A percentile compares a stretch with the other conserved stretches of the same genome.
Conservation (phyloP, 2,888 invertebrate species). For the Eucriotettix oculatus region DNA sequence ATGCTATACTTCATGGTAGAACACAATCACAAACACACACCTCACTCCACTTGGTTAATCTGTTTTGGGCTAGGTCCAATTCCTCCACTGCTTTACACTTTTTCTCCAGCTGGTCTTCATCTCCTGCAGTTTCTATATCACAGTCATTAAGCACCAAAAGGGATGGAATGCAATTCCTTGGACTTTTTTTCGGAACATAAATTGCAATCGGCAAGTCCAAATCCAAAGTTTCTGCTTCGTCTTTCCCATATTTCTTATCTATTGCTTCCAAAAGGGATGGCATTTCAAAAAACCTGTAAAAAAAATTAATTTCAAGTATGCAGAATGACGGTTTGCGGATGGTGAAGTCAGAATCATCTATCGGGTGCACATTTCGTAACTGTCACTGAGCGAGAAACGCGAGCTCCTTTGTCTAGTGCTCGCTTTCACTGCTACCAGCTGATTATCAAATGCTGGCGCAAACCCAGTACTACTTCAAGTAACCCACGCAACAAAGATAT, state of each 20-base stretch:
- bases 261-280: conserved; percentile 80
- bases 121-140: conserved; percentile 79
- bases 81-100: conserved; percentile 85
- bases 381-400: too few species aligned
- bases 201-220: conserved; percentile 53
- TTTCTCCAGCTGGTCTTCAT: conserved; percentile 57
- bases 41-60: conserved; percentile 73
- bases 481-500: too few species aligned
- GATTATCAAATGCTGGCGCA: too few species aligned
- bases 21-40: conserved; percentile 27
- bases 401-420: too few species aligned
- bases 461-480: too few species aligned
- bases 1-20: too few species aligned
- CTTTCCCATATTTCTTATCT: conserved; percentile 63
- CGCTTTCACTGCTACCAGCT: too few species aligned
- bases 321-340: too few species aligned
- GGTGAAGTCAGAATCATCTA: too few species aligned
- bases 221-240: conserved; percentile 1
- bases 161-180: conserved; percentile 50
- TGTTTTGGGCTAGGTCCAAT: conserved; percentile 85
- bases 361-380: too few species aligned
- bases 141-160: conserved; percentile 79
- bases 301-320: neutral
- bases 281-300: conserved; percentile 34
- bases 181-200: conserved; percentile 70